Conservation (phyloP, 1,140 invertebrate genomes). For the Cheumatopsyche charites region DNA sequence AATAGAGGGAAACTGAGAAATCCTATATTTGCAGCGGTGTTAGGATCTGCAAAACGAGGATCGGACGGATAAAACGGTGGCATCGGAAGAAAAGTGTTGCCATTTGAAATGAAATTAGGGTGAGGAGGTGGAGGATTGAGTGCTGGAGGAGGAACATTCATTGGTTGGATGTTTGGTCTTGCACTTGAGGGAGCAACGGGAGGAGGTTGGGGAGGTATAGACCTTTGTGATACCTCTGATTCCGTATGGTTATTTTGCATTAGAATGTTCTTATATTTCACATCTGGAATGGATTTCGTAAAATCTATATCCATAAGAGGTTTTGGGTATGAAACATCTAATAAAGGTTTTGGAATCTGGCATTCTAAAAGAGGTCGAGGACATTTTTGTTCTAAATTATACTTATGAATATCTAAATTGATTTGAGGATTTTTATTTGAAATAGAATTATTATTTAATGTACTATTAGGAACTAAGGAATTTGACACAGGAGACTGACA, state of each 20-base stretch:
- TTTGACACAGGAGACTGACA: constrained; percentile 45
- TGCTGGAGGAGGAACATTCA: constrained; percentile 17
- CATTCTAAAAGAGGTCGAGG: constrained; percentile 16
- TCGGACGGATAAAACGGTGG: constrained; percentile 32
- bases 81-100: constrained; percentile 17
- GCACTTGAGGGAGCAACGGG: neutral
- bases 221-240: neutral
- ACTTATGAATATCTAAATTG: constrained; percentile 5
- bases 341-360: constrained; percentile 36
- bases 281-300: constrained; percentile 6
- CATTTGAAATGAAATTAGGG: constrained; percentile 22
- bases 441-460: neutral
- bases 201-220: neutral
- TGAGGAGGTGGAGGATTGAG: constrained; percentile 13
- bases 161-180: neutral
- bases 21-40: constrained; percentile 6
- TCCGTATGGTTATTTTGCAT: constrained; percentile 6
- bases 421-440: constrained; percentile 5
- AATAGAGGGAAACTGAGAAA: constrained; percentile 42
- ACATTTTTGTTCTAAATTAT: neutral
- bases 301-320: constrained; percentile 37
- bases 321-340: constrained; percentile 40
- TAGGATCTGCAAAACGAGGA: constrained; percentile 21
- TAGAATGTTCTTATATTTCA: constrained; percentile 10
- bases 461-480: constrained; percentile 37